Conservation (phyloP, 2,888 invertebrate species). For the Cylloceria caligata region DNA sequence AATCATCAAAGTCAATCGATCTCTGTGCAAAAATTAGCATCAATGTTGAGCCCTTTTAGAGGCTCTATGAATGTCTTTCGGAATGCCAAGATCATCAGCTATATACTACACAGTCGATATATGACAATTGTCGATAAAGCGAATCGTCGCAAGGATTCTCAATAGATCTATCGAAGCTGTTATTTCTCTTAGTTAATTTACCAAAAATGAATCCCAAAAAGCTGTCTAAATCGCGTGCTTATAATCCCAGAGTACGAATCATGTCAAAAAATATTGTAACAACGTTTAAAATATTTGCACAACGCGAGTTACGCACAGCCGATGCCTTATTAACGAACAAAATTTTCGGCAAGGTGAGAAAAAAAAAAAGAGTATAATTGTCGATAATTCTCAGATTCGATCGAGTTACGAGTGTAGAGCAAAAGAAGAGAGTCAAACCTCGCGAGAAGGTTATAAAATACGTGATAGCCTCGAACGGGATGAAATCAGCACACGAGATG, state of each 20-base stretch:
- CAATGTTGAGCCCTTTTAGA: conserved; percentile 29
- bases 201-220: background rate
- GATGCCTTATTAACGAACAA: conserved; percentile 1
- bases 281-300: background rate
- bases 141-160: background rate
- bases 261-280: too few species aligned
- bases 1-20: conserved; percentile 12
- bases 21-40: conserved; percentile 32
- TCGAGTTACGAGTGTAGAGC: too few species aligned
- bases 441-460: background rate
- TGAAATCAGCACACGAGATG: conserved; percentile 58
- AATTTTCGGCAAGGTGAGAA: background rate
- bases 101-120: background rate
- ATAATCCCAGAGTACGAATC: too few species aligned
- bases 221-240: background rate
- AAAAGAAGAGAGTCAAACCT: background rate
- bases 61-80: background rate
- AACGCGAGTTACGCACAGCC: conserved; percentile 16
- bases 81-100: conserved; percentile 11
- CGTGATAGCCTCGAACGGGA: conserved; percentile 25
- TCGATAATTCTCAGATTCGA: background rate
- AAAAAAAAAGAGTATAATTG: background rate
- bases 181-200: background rate
- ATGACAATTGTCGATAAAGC: background rate
- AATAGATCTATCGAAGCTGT: background rate